Conservation (phyloP, 2,888 invertebrate species). For the Rhingia rostrata region DNA sequence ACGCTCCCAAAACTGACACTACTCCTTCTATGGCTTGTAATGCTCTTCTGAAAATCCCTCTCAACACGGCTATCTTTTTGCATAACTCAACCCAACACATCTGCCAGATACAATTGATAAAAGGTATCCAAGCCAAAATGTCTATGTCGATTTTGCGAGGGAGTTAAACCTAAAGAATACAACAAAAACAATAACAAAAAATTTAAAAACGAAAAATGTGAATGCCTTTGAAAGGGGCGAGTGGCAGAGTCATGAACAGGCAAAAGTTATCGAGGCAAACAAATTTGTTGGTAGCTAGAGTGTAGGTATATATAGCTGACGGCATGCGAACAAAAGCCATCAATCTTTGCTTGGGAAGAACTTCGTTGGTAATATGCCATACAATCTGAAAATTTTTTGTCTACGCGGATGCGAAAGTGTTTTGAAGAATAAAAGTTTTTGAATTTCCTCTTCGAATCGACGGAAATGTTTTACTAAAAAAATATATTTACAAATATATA, state of each 20-base stretch:
- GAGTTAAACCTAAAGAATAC: neutral
- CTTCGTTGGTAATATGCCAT: slow-evolving; percentile 51
- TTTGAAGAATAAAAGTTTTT: slow-evolving; percentile 64
- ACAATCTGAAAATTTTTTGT: slow-evolving; percentile 45
- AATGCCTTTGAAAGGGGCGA: slow-evolving; percentile 25
- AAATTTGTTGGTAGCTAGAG: slow-evolving; percentile 40
- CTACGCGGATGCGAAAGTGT: slow-evolving; percentile 54
- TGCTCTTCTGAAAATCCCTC: slow-evolving; percentile 20
- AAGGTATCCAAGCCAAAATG: slow-evolving; percentile 46
- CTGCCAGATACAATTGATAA: slow-evolving; percentile 45
- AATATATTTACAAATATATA: slow-evolving; percentile 5
- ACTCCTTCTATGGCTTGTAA: slow-evolving; percentile 22
- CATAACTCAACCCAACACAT: slow-evolving; percentile 23
- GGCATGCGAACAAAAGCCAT: slow-evolving; percentile 67
- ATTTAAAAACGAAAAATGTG: slow-evolving; percentile 34
- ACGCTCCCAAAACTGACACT: slow-evolving; percentile 21
- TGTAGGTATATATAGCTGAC: slow-evolving; percentile 20
- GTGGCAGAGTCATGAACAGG: slow-evolving; percentile 13
- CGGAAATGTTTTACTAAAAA: slow-evolving; percentile 58
- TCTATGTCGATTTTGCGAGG: neutral
- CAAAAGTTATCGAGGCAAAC: slow-evolving; percentile 59
- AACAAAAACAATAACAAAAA: slow-evolving; percentile 3
- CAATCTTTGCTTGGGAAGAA: slow-evolving; percentile 59
- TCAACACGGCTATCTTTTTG: slow-evolving; percentile 17
- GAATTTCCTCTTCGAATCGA: slow-evolving; percentile 65